These are phyloP conservation scores for Vimba vimba DNA, from an alignment of 2,113 vertebrate genomes.

Conservation along the genomic window DNA sequence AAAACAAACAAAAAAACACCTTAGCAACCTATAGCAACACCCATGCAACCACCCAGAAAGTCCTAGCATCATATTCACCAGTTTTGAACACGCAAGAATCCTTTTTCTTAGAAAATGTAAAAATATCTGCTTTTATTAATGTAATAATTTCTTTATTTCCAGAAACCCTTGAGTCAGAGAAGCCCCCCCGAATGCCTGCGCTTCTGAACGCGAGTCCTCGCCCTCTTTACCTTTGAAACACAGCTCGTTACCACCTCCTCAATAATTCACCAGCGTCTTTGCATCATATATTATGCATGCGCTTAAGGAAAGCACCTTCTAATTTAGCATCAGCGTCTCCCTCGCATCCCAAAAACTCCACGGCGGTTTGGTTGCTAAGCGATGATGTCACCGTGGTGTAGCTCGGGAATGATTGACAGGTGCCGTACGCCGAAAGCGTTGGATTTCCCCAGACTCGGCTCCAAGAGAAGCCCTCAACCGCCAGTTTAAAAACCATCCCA, in stretches of 20 bases:
- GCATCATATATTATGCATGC: conserved; percentile 74
- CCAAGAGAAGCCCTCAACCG: conserved; percentile 63
- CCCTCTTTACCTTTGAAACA: conserved; percentile 52
- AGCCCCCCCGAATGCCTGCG: conserved; percentile 47
- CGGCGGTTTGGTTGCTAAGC: conserved; percentile 47
- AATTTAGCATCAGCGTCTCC: conserved; percentile 47
- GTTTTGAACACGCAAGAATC: background rate
- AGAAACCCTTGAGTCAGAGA: conserved; percentile 48
- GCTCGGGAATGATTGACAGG: conserved; percentile 32
- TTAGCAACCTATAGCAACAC: background rate
- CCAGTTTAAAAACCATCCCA: conserved; percentile 76
- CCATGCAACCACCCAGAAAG: background rate
- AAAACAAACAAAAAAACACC: background rate
- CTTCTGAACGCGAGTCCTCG: conserved; percentile 21
- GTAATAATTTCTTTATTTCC: conserved; percentile 11
- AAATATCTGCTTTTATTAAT: background rate
- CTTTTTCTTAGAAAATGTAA: background rate
- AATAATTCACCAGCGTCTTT: conserved; percentile 73
- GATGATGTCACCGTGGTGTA: conserved; percentile 39
- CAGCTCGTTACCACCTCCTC: conserved; percentile 64
- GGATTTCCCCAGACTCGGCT: conserved; percentile 51
- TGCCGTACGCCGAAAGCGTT: background rate
- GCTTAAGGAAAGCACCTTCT: conserved; percentile 62
- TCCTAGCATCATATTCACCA: background rate
- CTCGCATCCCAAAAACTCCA: conserved; percentile 47